phyloP scores from a whole-genome alignment of 2,888 invertebrate genomes.

The Dryocosmus kuriphilus region DNA sequence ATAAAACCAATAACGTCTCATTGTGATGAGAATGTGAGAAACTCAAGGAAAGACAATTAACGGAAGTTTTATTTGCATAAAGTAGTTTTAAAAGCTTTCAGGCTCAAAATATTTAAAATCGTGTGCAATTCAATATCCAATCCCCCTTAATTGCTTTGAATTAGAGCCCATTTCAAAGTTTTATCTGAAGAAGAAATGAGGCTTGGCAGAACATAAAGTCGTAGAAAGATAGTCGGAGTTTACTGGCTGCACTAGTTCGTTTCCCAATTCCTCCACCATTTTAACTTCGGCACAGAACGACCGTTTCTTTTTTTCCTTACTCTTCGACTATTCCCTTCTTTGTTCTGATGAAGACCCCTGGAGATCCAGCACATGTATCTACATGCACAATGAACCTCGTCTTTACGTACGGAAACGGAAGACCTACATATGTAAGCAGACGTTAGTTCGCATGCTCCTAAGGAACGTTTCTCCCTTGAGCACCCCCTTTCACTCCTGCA shows the following conservation, averaged over 20 bases:
- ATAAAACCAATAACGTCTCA: too few relatives aligned
- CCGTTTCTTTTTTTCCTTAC: neutral
- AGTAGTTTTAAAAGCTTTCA: too few relatives aligned
- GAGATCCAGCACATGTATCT: neutral
- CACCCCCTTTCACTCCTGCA: slow-evolving; percentile 43
- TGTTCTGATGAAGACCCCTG: slow-evolving; percentile 10
- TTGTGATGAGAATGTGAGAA: too few relatives aligned
- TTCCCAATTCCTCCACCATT: neutral
- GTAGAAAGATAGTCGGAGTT: slow-evolving; percentile 7
- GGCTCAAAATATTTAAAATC: too few relatives aligned
- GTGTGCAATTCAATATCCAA: neutral
- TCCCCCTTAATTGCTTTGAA: neutral
- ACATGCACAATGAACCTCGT: too few relatives aligned
- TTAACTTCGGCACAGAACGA: neutral
- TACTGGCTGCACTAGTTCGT: neutral
- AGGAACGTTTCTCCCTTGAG: slow-evolving; percentile 1
- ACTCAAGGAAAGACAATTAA: too few relatives aligned
- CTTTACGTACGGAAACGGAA: slow-evolving; percentile 4
- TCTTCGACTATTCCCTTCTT: neutral
- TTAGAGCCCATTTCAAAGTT: neutral
- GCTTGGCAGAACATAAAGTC: slow-evolving; percentile 11
- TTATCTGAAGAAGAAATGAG: neutral
- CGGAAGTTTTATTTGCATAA: too few relatives aligned
- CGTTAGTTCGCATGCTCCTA: neutral
- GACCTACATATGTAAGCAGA: neutral